Evolutionary conservation across 1,140 invertebrate genomes (phyloP).

Genomic region (Drosophila varians): DNA sequence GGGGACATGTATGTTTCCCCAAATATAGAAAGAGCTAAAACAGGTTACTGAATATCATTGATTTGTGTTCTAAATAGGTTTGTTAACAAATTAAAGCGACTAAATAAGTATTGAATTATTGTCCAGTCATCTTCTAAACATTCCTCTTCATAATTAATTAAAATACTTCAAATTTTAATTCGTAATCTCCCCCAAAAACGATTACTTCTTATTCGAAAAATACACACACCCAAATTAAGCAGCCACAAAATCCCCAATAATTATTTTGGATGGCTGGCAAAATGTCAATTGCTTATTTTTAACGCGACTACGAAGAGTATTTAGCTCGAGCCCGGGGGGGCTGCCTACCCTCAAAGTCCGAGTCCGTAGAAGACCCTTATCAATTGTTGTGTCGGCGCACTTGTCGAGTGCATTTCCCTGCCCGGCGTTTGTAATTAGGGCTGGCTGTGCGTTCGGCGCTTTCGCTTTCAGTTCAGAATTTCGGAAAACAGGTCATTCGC

Average conservation of each 20-base stretch:
- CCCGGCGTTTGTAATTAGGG: constrained; percentile 48
- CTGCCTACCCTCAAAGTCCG: background rate
- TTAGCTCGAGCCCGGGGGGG: constrained; percentile 53
- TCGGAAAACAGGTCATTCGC: constrained; percentile 61
- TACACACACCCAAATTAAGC: background rate
- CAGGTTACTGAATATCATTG: background rate
- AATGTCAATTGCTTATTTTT: constrained; percentile 64
- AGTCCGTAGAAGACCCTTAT: constrained; percentile 39
- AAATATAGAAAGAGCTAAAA: background rate
- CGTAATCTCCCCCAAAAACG: background rate
- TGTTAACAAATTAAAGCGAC: too few species aligned
- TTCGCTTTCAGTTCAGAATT: constrained; percentile 59
- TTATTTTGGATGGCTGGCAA: constrained; percentile 40
- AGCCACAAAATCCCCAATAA: constrained; percentile 5
- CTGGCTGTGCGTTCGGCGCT: constrained; percentile 36
- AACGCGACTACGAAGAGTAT: constrained; percentile 43
- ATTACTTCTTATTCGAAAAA: background rate
- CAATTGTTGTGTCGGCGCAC: constrained; percentile 33
- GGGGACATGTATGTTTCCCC: background rate
- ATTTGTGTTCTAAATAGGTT: background rate
- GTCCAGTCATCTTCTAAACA: background rate
- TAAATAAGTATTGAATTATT: too few species aligned
- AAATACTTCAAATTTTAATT: background rate
- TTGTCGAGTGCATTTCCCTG: constrained; percentile 44
- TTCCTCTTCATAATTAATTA: background rate